Evolutionary conservation across 1,140 invertebrate species (phyloP).

Genomic region (Listronotus oregonensis): DNA sequence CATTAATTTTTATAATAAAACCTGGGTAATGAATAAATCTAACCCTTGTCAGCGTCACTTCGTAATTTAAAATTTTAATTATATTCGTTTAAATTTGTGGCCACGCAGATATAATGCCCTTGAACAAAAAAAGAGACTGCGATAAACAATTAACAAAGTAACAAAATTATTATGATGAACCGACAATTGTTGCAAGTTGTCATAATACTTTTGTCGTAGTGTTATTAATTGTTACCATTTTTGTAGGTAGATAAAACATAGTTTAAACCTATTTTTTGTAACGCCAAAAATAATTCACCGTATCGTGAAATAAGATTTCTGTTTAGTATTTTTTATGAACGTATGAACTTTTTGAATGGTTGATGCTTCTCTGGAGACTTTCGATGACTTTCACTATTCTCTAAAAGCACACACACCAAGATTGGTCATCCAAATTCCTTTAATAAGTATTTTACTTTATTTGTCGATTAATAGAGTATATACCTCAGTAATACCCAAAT

Average conservation of each 20-base stretch:
- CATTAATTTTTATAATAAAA: conserved; percentile 21
- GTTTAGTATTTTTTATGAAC: conserved; percentile 34
- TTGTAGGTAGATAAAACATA: conserved; percentile 53
- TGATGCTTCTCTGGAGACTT: conserved; percentile 40
- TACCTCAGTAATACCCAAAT: no score
- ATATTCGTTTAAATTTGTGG: conserved; percentile 22
- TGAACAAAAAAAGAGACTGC: conserved; percentile 56
- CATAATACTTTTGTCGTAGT: conserved; percentile 53
- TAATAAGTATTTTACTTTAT: conserved; percentile 26
- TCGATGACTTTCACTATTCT: conserved; percentile 32
- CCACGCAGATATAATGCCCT: conserved; percentile 43
- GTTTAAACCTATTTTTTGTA: conserved; percentile 52
- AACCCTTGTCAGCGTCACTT: conserved; percentile 28
- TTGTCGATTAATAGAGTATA: conserved; percentile 22
- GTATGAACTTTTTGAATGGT: conserved; percentile 49
- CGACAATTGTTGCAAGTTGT: conserved; percentile 36
- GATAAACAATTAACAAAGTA: conserved; percentile 56
- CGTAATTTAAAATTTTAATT: conserved; percentile 9
- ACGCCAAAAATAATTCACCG: conserved; percentile 37
- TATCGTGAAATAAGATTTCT: conserved; percentile 9
- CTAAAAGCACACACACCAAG: conserved; percentile 37
- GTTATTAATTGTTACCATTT: conserved; percentile 54
- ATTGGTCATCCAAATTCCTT: conserved; percentile 54
- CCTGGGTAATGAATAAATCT: conserved; percentile 10
- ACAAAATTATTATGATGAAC: conserved; percentile 54